Evolutionary conservation across 2,888 invertebrate species (phyloP).

Genomic region (Orthosia cruda): DNA sequence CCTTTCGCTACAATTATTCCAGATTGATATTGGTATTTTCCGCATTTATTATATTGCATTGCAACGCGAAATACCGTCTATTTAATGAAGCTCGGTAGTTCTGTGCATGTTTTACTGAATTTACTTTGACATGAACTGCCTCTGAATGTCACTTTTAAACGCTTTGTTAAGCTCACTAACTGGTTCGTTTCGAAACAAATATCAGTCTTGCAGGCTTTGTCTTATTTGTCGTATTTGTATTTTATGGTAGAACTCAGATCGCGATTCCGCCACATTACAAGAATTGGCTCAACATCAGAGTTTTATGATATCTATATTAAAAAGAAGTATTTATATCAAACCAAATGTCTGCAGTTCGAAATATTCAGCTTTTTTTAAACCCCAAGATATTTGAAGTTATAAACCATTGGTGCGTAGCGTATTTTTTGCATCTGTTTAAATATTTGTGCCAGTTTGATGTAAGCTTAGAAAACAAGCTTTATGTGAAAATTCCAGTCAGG

Average conservation of each 20-base stretch:
- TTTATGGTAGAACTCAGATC: slow-evolving; percentile 65
- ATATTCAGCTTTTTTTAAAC: slow-evolving; percentile 58
- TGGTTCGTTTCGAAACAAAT: slow-evolving; percentile 67
- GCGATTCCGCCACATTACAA: slow-evolving; percentile 71
- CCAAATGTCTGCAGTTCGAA: slow-evolving; percentile 61
- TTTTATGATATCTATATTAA: slow-evolving; percentile 78
- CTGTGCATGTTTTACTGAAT: slow-evolving; percentile 68
- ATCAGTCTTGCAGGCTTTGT: slow-evolving; percentile 59
- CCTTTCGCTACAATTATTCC: slow-evolving; percentile 84
- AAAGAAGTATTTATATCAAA: slow-evolving; percentile 71
- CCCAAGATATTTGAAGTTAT: slow-evolving; percentile 55
- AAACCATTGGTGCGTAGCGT: slow-evolving; percentile 20
- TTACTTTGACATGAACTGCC: slow-evolving; percentile 80
- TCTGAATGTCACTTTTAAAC: slow-evolving; percentile 76
- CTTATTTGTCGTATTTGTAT: slow-evolving; percentile 59
- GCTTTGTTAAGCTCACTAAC: slow-evolving; percentile 71
- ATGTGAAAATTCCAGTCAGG: not conserved
- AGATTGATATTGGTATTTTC: slow-evolving; percentile 80
- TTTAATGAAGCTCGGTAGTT: slow-evolving; percentile 66
- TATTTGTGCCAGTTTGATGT: slow-evolving; percentile 4
- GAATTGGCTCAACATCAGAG: slow-evolving; percentile 81
- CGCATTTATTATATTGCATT: slow-evolving; percentile 74
- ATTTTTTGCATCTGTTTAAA: slow-evolving; percentile 34
- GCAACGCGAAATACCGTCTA: slow-evolving; percentile 67
- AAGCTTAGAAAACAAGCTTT: slow-evolving; percentile 7